phyloP scores from a whole-genome alignment of 2,797 vertebrate species.

The Coreius guichenoti region DNA sequence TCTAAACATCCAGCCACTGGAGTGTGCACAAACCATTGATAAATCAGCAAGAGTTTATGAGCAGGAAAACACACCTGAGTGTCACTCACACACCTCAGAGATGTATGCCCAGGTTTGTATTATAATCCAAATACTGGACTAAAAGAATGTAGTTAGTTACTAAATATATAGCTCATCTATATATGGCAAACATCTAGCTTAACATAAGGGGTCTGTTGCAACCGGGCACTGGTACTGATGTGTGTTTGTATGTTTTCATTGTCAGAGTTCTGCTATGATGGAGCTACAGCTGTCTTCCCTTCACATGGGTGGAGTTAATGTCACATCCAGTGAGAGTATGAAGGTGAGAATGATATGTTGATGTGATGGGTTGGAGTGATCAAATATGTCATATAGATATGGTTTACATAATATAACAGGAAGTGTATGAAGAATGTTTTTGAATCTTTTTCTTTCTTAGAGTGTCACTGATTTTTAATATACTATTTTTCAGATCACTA shows the following conservation, averaged over 20 bases:
- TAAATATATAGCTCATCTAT: background rate
- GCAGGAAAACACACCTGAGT: conserved; percentile 42
- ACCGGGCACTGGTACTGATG: background rate
- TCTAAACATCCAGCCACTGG: conserved; percentile 45
- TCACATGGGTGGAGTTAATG: conserved; percentile 54
- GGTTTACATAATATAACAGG: background rate
- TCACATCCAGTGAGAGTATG: conserved; percentile 30
- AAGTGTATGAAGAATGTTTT: background rate
- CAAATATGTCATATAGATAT: background rate
- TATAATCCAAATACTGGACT: background rate
- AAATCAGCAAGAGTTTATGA: conserved; percentile 43
- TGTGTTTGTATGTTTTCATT: background rate
- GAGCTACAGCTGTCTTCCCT: conserved; percentile 53
- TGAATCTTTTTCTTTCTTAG: background rate
- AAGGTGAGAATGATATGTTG: conserved; percentile 57
- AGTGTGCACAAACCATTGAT: conserved; percentile 50
- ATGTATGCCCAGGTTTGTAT: conserved; percentile 40
- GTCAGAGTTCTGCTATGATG: conserved; percentile 25
- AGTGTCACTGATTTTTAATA: background rate
- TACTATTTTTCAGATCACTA: conserved; percentile 66
- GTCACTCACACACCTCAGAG: conserved; percentile 10
- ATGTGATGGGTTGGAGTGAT: background rate
- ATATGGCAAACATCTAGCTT: background rate
- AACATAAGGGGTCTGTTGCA: background rate
- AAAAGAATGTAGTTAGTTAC: background rate